A percentile compares a stretch with the other conserved stretches of the same genome.
phyloP scores from a whole-genome alignment of 2,113 vertebrate genomes.

The Ageneiosus marmoratus region DNA sequence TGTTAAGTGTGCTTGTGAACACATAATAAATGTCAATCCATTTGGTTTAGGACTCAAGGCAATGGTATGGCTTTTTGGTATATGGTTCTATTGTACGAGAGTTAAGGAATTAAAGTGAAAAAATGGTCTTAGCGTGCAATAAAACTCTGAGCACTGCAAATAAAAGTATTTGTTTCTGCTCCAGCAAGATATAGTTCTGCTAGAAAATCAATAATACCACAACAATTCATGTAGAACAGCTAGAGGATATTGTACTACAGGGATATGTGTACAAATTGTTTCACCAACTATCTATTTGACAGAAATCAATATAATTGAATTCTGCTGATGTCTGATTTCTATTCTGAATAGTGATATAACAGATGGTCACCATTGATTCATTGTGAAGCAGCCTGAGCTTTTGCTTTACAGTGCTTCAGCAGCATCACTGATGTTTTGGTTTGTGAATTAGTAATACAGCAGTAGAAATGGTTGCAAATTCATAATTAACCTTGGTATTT shows the following conservation, averaged over 20 bases:
- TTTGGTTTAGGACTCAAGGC: background rate
- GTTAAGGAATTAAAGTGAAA: background rate
- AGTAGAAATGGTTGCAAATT: too few species aligned
- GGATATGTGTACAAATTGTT: background rate
- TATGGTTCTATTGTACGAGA: background rate
- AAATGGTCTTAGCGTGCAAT: background rate
- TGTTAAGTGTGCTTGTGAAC: background rate
- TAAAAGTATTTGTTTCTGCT: slow-evolving; percentile 9
- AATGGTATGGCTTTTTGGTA: background rate
- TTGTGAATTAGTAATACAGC: background rate
- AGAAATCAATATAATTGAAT: background rate
- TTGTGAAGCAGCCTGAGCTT: background rate
- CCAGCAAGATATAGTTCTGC: background rate
- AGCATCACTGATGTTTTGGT: background rate
- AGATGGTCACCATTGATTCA: background rate
- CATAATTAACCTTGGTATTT: background rate
- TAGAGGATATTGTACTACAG: background rate
- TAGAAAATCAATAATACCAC: background rate
- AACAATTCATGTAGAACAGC: background rate
- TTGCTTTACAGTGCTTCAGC: background rate
- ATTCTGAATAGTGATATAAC: background rate
- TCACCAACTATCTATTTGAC: background rate
- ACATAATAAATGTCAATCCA: background rate
- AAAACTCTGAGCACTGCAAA: background rate
- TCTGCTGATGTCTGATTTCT: background rate